Evolutionary conservation across 2,888 invertebrate species (phyloP), one percentile per base, ranked within the genome.

Genomic region (Drosophila kambysellisi): DNA sequence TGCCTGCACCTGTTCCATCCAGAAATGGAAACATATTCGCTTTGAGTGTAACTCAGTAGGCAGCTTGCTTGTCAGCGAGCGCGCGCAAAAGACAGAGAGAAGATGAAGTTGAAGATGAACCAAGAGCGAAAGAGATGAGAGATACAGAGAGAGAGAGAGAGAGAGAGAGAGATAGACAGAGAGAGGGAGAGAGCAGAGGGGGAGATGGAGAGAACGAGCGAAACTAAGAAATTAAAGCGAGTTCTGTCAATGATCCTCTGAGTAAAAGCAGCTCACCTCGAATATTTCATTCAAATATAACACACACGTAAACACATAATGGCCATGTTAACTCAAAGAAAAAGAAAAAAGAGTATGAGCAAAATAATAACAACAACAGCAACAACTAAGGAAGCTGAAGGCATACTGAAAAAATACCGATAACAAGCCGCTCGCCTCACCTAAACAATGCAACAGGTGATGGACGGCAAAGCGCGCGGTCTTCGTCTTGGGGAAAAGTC

Each of bases 361-460:
- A 56, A 57, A 73, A 62, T 54, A 62, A 73, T 32, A 56, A 32
- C 30, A 63, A 46, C 35, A 63, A 32, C 51, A 63, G 48, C 57
- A 59, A 48, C 59, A 60, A 48, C 39, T 37, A 76, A 68, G 73
- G 73, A 61, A 72, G 64, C 67, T 76, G 66, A 76, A 56, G 64
- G 39, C 56, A 56, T 39, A 56, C 56, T 56, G 56, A 56, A 56
- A 56, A 56, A 54, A 60, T 56, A 65, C 67, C 77, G 78, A 78
- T 78, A 78, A 78, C 70, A 78, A 78, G 77, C 67, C 58, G 63
- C 66, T 69, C 69, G 71, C 74, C 77, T 76, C 53, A 64, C 48
- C 32, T 64, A 39, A 79, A 79, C 77, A 79, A 66, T 73, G 82
- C 82, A 86, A 86, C 83, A 86, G 86, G 86, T 85, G 86, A 81